Conservation (phyloP, 2,888 invertebrate species). For the Drosophila longiperda region DNA sequence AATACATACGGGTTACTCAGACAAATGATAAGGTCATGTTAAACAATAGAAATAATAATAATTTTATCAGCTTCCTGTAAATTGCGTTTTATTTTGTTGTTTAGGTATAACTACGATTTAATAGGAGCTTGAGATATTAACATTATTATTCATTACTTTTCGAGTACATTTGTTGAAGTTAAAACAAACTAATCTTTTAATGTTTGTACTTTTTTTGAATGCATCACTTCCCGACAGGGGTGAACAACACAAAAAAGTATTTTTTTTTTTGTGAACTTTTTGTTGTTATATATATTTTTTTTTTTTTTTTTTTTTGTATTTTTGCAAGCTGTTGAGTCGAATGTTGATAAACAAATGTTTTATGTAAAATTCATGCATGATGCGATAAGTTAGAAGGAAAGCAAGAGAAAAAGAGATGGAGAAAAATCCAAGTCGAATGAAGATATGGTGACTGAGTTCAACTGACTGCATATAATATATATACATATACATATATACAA, state of each 20-base stretch:
- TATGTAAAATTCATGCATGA: constrained; percentile 2
- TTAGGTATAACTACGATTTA: not conserved
- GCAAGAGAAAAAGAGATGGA: not conserved
- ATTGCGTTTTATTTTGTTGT: not conserved
- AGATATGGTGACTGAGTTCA: constrained; percentile 1
- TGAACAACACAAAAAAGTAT: not conserved
- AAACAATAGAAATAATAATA: constrained; percentile 14
- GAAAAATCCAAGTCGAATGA: not conserved
- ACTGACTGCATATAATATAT: too few species aligned
- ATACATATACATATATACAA: not conserved
- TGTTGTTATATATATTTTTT: too few species aligned
- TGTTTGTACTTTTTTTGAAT: not conserved
- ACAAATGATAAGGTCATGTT: constrained; percentile 12
- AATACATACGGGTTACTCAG: constrained; percentile 30
- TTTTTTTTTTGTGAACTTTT: not conserved
- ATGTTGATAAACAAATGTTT: constrained; percentile 24
- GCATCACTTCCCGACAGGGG: not conserved
- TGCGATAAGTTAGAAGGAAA: constrained; percentile 4
- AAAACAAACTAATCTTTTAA: not conserved
- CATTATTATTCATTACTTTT: not conserved
- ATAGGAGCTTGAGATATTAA: not conserved
- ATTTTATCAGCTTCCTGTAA: not conserved
- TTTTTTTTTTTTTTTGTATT: not conserved
- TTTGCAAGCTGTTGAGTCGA: constrained; percentile 1
- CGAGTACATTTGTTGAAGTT: not conserved